phyloP scores from a whole-genome alignment of 1,140 invertebrate species.

The Hylyphantes graminicola region DNA sequence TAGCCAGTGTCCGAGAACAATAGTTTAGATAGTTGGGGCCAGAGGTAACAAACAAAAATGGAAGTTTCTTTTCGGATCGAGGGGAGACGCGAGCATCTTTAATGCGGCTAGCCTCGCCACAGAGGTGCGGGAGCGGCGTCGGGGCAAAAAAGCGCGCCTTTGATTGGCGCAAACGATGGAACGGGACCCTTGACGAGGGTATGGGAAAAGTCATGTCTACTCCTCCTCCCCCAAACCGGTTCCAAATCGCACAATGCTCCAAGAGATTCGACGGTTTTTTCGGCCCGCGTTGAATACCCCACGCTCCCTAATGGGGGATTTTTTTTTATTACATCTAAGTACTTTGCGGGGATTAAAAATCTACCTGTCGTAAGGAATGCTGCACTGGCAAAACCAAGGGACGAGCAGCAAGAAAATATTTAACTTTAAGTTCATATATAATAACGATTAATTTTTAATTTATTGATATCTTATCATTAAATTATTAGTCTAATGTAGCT shows the following conservation, averaged over 20 bases:
- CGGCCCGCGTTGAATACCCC: constrained; percentile 55
- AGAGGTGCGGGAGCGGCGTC: constrained; percentile 15
- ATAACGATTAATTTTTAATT: too few relatives aligned
- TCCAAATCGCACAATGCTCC: constrained; percentile 54
- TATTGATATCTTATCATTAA: too few relatives aligned
- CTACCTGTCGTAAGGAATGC: constrained; percentile 11
- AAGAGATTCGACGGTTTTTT: constrained; percentile 50
- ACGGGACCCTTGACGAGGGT: constrained; percentile 54
- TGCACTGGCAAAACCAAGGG: too few relatives aligned
- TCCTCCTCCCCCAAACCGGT: constrained; percentile 60
- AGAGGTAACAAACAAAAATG: not conserved
- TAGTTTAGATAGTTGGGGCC: constrained; percentile 30
- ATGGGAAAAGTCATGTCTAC: constrained; percentile 58
- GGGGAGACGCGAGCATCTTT: constrained; percentile 1
- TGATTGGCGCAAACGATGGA: constrained; percentile 52
- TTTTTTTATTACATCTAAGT: constrained; percentile 3
- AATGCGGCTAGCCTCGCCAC: constrained; percentile 35
- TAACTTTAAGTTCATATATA: not conserved
- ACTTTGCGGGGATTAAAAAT: constrained; percentile 18
- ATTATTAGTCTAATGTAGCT: too few relatives aligned
- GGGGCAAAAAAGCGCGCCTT: constrained; percentile 38
- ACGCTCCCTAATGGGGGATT: constrained; percentile 21
- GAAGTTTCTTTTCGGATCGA: not conserved
- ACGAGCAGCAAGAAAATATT: not conserved
- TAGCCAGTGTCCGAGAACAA: constrained; percentile 53